Percentiles rank a stretch among this genome's conserved stretches.
These are phyloP conservation scores for Peromyscus polionotus DNA, from an alignment of 2,113 vertebrate species.

Conservation along the genomic window DNA sequence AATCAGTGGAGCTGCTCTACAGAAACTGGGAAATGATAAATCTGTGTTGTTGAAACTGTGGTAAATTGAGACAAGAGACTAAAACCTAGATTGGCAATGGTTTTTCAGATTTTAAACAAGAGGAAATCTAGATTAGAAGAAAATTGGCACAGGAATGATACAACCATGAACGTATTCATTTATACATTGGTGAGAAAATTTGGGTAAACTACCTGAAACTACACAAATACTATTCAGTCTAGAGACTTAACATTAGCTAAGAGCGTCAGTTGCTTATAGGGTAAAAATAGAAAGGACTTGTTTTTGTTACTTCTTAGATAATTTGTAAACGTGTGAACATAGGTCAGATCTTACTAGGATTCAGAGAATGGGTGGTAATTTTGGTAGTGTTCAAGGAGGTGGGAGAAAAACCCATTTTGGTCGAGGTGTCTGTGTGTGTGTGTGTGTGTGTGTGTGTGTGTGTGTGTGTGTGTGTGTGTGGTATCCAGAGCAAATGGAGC, in stretches of 20 bases:
- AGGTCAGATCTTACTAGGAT: background rate
- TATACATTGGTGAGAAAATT: background rate
- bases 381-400: background rate
- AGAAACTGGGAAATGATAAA: conserved; percentile 1
- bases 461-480: no score
- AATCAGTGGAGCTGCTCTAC: background rate
- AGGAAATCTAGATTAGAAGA: background rate
- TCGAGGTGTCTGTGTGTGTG: no score
- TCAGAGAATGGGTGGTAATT: conserved; percentile 22
- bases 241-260: background rate
- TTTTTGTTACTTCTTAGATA: background rate
- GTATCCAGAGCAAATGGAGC: background rate
- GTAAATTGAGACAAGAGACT: background rate
- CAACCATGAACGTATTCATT: background rate
- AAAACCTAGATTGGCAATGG: background rate
- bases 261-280: no score
- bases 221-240: background rate
- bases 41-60: background rate
- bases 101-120: background rate
- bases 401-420: background rate
- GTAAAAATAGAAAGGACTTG: background rate
- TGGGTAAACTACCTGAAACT: background rate
- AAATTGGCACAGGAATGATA: background rate
- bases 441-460: no score
- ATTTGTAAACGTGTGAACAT: background rate